Conservation (phyloP, 2,888 invertebrate genomes). For the Lagria hirta region DNA sequence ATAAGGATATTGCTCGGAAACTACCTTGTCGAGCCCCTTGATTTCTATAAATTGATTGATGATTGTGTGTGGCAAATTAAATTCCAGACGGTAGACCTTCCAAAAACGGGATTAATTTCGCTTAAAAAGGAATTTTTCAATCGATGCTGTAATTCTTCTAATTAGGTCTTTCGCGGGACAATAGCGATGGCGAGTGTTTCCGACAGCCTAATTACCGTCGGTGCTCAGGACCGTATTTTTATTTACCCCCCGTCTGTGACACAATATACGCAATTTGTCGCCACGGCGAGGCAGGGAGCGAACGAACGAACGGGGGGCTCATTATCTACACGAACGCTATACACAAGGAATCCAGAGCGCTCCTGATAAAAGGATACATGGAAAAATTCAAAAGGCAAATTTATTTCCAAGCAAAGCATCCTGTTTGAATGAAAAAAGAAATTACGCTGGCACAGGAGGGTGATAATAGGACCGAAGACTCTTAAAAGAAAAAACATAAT, state of each 20-base stretch:
- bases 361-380: conserved; percentile 49
- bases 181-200: conserved; percentile 51
- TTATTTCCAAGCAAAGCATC: conserved; percentile 39
- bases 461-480: conserved; percentile 48
- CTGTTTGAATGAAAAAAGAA: conserved; percentile 43
- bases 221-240: conserved; percentile 47
- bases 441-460: conserved; percentile 43
- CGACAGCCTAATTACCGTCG: conserved; percentile 59
- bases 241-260: conserved; percentile 51
- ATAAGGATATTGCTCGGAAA: conserved; percentile 43
- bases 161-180: conserved; percentile 20
- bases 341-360: conserved; percentile 26
- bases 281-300: conserved; percentile 27
- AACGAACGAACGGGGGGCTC: conserved; percentile 33
- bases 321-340: conserved; percentile 40
- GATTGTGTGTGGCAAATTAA: too few species aligned
- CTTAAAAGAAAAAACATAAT: conserved; percentile 51
- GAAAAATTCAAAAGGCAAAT: conserved; percentile 51
- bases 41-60: conserved; percentile 24
- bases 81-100: too few species aligned
- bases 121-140: too few species aligned
- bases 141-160: conserved; percentile 21
- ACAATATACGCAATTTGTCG: conserved; percentile 54
- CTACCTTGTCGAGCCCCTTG: conserved; percentile 35
- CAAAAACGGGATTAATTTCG: too few species aligned